Conservation (phyloP, 2,113 vertebrate species). For the Pelusios castaneus region DNA sequence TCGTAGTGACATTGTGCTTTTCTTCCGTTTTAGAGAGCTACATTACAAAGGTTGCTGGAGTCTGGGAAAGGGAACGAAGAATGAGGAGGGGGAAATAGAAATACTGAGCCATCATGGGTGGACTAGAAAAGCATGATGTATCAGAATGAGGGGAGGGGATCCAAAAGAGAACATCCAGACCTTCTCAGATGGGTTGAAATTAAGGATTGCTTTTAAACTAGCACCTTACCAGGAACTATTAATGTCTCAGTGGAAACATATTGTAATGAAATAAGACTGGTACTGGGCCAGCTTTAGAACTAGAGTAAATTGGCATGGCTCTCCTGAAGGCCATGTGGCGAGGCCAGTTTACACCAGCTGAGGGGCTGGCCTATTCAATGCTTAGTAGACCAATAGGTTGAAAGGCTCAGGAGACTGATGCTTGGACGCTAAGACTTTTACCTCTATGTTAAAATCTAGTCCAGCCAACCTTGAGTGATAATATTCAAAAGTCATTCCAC, state of each 20-base stretch:
- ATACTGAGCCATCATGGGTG: background rate
- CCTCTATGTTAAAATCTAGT: background rate
- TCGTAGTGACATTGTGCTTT: rapidly evolving
- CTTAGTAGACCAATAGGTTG: background rate
- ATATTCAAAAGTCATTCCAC: background rate
- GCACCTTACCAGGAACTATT: background rate
- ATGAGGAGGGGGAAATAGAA: too few species aligned
- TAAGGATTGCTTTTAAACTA: background rate
- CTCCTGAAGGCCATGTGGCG: background rate
- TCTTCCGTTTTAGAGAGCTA: background rate
- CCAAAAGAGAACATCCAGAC: background rate
- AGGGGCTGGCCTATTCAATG: background rate
- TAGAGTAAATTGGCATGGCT: background rate
- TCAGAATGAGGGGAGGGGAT: background rate
- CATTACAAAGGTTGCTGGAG: background rate
- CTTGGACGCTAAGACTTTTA: background rate
- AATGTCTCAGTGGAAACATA: background rate
- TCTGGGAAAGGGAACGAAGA: background rate
- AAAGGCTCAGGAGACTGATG: background rate
- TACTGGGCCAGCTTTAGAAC: background rate
- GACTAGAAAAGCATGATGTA: background rate
- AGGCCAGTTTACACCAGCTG: background rate
- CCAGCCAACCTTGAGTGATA: background rate
- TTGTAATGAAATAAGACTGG: background rate
- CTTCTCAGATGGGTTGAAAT: background rate